Evolutionary conservation across 37 sponge, comb jelly and placozoan species (phyloP), one percentile per base, ranked within the genome.

Genomic region (Spongilla lacustris): DNA sequence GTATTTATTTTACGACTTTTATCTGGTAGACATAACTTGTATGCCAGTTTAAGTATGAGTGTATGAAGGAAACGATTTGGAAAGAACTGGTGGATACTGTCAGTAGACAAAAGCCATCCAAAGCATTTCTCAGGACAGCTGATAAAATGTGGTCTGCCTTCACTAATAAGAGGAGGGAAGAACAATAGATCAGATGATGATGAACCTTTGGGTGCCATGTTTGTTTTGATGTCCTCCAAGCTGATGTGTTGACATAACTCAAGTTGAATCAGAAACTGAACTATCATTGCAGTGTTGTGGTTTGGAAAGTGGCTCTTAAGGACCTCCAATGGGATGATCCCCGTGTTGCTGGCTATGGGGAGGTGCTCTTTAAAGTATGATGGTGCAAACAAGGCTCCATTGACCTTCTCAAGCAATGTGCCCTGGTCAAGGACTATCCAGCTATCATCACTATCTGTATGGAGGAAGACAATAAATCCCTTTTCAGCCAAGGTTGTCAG

Each of bases 341-440:
- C 79, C 0, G 79, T 66, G 26, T 48, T 58, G 30, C 26, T 79
- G 27, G 79, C 58, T 21, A 79, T 29, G 26, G 49, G 29, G 26
- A 29, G 79, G 29, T 79, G 58, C 34, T 79, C 66, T 58, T 79
- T 58, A 4, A 79, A 79, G 31, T 50, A 49, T 21, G 50, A 28
- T n/a, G 79, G 79, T 26, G 79, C 79, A 50, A 79, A 79, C 13
- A 79, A 10, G 29, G 73, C 32, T 29, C 73, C 73, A 73, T 73
- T 73, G 27, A 73, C 73, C 27, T 73, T 32, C 19, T 33, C 27
- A n/a, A 79, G 58, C 10, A 79, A 32, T 66, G 58, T 66, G 8
- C n/a, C 79, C 34, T 58, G n/a, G 25, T 79, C 26, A 26, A 79
- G 50, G 66, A 79, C 26, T 26, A 79, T 66, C 79, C 79, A 79